Evolutionary conservation across 2,113 vertebrate genomes (phyloP), one percentile per base, ranked within the genome.

Genomic region (Phalacrocorax pelagicus): DNA sequence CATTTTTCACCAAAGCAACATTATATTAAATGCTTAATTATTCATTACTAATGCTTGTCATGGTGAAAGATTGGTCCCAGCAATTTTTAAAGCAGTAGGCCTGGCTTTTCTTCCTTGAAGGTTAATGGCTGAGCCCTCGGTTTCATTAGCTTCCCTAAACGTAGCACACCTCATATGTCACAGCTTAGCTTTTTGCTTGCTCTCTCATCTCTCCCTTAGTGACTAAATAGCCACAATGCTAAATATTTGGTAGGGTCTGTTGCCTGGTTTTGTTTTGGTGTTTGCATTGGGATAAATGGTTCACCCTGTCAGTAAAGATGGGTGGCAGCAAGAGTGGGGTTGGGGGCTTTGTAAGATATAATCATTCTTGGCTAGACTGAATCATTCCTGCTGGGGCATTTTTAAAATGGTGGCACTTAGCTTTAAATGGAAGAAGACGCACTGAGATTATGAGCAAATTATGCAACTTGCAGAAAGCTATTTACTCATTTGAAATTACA

Each of bases 11-110:
- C 95, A 96, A 98, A 95, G 98, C 98, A 98, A 98, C 98, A 98
- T 99, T 99, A 98, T 99, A 99, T 99, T 98, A 99, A 99, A 98
- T 98, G 98, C 98, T 99, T 99, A 99, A 99, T 99, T 99, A 99
- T 99, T 99, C 98, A 99, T 99, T 98, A 98, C 98, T 98, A 99
- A 98, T 98, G 98, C 97, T 95, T 99, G 99, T 98, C 99, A 98
- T 97, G 94, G 98, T 99, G 99, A 99, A 99, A 99, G 98, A 99
- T 99, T 98, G 98, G 97, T 97, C 97, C 96, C 66, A 97, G 98
- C 97, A 97, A 98, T 98, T 98, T 98, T 98, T 98, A 98, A 98
- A 98, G 98, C 97, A 98, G 98, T 97, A 97, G 98, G 97, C 98
- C 95, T 97, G 93, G 97, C 97, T 98, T 98, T 98, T 97, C 98